These are phyloP conservation scores for Catocala nupta DNA, from an alignment of 2,888 invertebrate species.

Conservation along the genomic window DNA sequence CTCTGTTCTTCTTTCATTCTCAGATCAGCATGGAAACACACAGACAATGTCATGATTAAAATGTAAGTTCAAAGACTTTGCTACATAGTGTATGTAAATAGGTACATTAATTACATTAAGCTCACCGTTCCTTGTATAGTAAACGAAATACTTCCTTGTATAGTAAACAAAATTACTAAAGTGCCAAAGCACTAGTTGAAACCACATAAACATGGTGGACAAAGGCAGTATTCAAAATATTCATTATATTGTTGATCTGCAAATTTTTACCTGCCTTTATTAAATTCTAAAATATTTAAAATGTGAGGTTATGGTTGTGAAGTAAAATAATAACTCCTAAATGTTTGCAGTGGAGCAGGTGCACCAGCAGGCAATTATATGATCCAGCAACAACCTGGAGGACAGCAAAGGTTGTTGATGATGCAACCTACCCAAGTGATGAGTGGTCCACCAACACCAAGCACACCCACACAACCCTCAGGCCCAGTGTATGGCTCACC, in stretches of 20 bases:
- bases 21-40: conserved; percentile 56
- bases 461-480: conserved; percentile 74
- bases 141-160: conserved; percentile 9
- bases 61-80: conserved; percentile 49
- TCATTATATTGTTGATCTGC: conserved; percentile 4
- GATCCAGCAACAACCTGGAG: conserved; percentile 88
- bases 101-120: conserved; percentile 1
- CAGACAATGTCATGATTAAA: conserved; percentile 56
- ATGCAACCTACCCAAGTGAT: conserved; percentile 86
- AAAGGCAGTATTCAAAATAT: not conserved
- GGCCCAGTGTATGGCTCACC: conserved; percentile 86
- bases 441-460: conserved; percentile 80
- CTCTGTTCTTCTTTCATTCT: conserved; percentile 52
- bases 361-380: conserved; percentile 88
- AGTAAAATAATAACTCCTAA: too few species aligned
- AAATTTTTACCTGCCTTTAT: too few species aligned
- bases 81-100: conserved; percentile 30
- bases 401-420: conserved; percentile 85
- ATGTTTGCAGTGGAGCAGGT: conserved; percentile 74
- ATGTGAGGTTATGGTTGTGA: too few species aligned
- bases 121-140: not conserved
- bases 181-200: conserved; percentile 30
- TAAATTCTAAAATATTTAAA: too few species aligned
- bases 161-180: conserved; percentile 14
- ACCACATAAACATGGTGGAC: conserved; percentile 19